Base-by-base conservation (phyloP, 92 coral and sea anemone species). In the Phenganax subtilis region DNA sequence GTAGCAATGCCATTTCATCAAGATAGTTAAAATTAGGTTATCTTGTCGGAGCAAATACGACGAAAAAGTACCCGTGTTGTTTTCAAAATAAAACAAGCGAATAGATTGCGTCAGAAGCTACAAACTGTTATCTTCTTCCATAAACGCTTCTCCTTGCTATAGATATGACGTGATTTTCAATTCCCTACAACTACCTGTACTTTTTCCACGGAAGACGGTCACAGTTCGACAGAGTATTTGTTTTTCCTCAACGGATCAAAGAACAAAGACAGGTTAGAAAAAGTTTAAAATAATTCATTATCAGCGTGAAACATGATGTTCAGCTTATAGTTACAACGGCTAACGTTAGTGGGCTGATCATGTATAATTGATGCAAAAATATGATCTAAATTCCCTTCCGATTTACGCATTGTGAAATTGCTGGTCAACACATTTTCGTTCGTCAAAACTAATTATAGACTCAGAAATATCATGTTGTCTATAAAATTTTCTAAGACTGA, bases 61-160 rank as follows among this genome's bases (percentile, higher is more conserved):
- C 12, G 31, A 44, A 29, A 51, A 47, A 57, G 25, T 60, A 76
- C 81, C 81, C 31, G 69, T 57, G 54, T 76, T 76, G 44, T 76
- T 76, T 76, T 76, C 54, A 57, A 76, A 76, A 76, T 27, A 57
- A 58, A 76, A 56, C 81, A 76, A 57, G 70, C 57, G 53, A 57
- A 27, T n/a, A 27, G 44, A 57, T 76, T 76, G 71, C 81, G 81
- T 76, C 81, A 76, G 81, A 76, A 55, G 62, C 44, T 10, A 56
- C 37, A 54, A 12, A 72, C 27, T 72, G 3, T 72, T 72, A 14
- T n/a, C 80, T 75, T 65, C 55, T 75, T 65, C 12, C 7, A 75
- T 16, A 17, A 28, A 25, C 74, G 15, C 53, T 16, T 31, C 25
- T 59, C 37, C 77, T 57, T 57, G 31, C 27, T 31, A 60, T n/a